These are phyloP conservation scores for Lontra canadensis DNA, from an alignment of 2,113 vertebrate species.

Conservation along the genomic window DNA sequence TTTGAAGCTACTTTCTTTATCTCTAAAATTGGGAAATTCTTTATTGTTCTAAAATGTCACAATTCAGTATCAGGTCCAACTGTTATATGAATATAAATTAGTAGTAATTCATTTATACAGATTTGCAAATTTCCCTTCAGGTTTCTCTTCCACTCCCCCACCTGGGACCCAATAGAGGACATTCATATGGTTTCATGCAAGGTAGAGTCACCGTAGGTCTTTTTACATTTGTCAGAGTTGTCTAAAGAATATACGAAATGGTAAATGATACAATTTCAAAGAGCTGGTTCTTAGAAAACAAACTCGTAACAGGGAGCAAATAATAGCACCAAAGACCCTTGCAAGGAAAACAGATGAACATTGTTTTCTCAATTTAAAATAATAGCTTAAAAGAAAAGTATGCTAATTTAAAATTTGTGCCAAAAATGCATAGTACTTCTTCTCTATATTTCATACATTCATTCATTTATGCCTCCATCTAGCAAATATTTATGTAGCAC, in stretches of 20 bases:
- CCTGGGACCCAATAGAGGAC: not conserved
- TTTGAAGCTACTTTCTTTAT: not conserved
- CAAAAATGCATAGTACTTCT: not conserved
- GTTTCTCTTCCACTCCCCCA: not conserved
- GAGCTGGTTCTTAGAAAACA: not conserved
- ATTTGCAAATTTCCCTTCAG: not conserved
- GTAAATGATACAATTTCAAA: not conserved
- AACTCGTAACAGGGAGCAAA: not conserved
- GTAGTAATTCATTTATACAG: not conserved
- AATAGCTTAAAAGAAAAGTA: not conserved
- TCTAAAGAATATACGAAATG: not conserved
- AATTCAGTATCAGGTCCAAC: not conserved
- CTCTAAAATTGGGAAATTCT: not conserved
- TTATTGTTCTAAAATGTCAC: not conserved
- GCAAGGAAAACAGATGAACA: not conserved
- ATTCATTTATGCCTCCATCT: not conserved
- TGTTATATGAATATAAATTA: not conserved
- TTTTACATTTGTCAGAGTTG: not conserved
- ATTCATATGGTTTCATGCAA: not conserved
- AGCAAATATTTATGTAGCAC: not conserved
- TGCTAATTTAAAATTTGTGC: not conserved
- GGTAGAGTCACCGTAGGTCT: too few relatives aligned
- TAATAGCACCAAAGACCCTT: not conserved
- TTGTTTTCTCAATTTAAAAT: not conserved
- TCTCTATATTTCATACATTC: not conserved